Evolutionary conservation across 1,140 invertebrate genomes (phyloP).

Genomic region (Dinoponera quadriceps): DNA sequence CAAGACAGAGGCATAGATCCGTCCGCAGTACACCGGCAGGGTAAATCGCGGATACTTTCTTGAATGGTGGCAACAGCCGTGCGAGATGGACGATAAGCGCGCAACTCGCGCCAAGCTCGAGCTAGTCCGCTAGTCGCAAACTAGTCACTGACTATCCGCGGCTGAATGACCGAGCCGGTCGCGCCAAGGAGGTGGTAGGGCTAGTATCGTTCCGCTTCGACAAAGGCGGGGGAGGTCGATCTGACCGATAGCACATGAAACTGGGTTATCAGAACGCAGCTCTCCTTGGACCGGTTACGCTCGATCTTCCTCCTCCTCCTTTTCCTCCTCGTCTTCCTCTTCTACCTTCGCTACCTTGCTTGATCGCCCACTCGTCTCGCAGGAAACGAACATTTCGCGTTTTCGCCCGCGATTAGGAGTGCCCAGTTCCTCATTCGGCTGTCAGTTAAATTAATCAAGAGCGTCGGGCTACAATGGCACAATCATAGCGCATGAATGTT

Average conservation of each 20-base stretch:
- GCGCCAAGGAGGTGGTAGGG: constrained; percentile 26
- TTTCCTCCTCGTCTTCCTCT: constrained; percentile 16
- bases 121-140: constrained; percentile 67
- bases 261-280: constrained; percentile 85
- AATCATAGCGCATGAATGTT: too few relatives aligned
- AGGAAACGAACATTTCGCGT: constrained; percentile 6
- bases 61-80: constrained; percentile 35
- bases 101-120: constrained; percentile 7
- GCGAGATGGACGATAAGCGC: constrained; percentile 54
- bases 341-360: constrained; percentile 21
- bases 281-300: constrained; percentile 84
- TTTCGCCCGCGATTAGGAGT: constrained; percentile 20
- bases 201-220: constrained; percentile 76
- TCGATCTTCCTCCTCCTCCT: constrained; percentile 74
- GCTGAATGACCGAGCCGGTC: constrained; percentile 73
- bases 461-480: too few relatives aligned
- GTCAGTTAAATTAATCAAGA: neutral
- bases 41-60: constrained; percentile 32
- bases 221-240: constrained; percentile 78
- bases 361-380: constrained; percentile 3
- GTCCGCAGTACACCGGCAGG: neutral
- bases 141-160: constrained; percentile 73
- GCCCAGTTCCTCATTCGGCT: neutral
- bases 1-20: neutral
- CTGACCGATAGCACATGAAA: constrained; percentile 82